Percentiles rank a stretch among this genome's conserved stretches.
Conservation (phyloP, 1,140 invertebrate species). For the Saxidomus purpurata region DNA sequence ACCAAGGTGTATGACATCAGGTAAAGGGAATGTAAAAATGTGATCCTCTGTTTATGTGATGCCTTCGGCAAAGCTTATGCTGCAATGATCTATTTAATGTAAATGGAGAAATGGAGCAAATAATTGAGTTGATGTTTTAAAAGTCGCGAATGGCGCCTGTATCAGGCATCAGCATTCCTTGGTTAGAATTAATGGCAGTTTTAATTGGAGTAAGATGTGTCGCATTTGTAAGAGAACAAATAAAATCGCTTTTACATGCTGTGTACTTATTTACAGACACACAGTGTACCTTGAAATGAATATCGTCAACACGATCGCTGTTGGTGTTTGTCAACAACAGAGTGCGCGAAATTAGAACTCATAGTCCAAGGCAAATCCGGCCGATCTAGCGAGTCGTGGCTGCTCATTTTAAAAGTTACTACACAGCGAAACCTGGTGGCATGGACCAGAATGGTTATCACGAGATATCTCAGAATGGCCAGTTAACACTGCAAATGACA, state of each 20-base stretch:
- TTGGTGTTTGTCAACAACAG: slow-evolving; percentile 19
- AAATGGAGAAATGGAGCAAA: neutral
- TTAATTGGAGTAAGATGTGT: slow-evolving; percentile 6
- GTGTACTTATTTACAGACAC: neutral
- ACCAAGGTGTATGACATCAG: neutral
- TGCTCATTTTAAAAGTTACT: neutral
- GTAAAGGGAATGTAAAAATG: neutral
- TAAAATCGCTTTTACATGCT: neutral
- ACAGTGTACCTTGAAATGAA: slow-evolving; percentile 38
- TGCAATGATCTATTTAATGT: slow-evolving; percentile 1
- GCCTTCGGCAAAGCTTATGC: slow-evolving; percentile 40
- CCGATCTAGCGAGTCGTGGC: slow-evolving; percentile 38
- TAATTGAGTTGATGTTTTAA: neutral
- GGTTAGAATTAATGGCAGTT: slow-evolving; percentile 35
- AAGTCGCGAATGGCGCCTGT: slow-evolving; percentile 20
- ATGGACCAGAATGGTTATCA: slow-evolving; percentile 28
- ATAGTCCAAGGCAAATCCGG: neutral
- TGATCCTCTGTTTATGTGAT: slow-evolving; percentile 28
- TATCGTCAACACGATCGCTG: neutral
- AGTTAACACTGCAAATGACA: neutral
- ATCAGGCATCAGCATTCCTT: neutral
- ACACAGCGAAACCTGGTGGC: neutral
- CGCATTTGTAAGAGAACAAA: neutral
- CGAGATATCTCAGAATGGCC: neutral
- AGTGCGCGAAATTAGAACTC: slow-evolving; percentile 15